Base-by-base conservation (phyloP, 2,888 invertebrate genomes). In the Epinotia ramella region DNA sequence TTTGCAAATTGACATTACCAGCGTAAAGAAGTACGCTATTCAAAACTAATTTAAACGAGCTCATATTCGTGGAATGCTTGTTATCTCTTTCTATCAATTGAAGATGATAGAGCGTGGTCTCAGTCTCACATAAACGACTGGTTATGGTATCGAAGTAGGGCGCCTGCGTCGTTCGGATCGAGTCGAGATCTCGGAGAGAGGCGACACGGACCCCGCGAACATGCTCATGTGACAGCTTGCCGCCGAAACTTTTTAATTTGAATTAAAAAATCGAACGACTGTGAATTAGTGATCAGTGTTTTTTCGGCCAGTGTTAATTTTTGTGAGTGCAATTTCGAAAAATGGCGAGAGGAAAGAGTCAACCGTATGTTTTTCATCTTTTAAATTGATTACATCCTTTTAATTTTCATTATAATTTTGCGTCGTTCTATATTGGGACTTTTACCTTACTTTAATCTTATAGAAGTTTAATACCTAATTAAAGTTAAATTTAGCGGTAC, bases 111-210 rank as follows among this genome's bases (percentile, higher is more conserved):
- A 81, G 79, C 81, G 84, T 84, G 81, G 79, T 92, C 92, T 90
- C 92, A 88, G 82, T 93, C 91, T 84, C 85, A 86, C 89, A 84
- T 81, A 80, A 86, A 87, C 89, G 88, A 91, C 89, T 89, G 88
- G 90, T 87, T 90, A 84, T 75, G 77, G 80, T 79, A 86, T 81
- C 85, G 90, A 94, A 94, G 94, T 94, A 94, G 94, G 94, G 92
- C 93, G 93, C 85, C 84, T 87, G 87, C 84, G 86, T 90, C 86
- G 88, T 87, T 84, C 87, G 90, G 84, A 88, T 85, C 86, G 91
- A 91, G 91, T 91, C 88, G 90, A 92, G 88, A 93, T 92, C 92
- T 92, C 89, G 87, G 89, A 88, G 92, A 93, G 93, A 89, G 89
- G 89, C 87, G 87, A 91, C 85, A 91, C 93, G 91, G 90, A 89